Conservation (phyloP, 2,888 invertebrate genomes). For the Drosophila formosana region DNA sequence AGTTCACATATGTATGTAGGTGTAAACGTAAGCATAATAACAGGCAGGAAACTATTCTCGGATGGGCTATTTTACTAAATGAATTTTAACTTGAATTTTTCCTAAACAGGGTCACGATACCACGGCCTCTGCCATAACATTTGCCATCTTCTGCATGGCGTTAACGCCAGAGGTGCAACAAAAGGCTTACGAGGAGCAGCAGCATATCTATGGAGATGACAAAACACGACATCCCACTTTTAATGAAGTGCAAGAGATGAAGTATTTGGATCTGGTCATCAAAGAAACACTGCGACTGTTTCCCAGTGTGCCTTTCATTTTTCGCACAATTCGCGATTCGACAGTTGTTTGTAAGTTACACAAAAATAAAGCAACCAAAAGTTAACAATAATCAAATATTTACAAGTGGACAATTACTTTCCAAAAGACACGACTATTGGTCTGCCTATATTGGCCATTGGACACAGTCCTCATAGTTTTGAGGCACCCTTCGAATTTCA, state of each 20-base stretch:
- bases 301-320: slow-evolving; percentile 80
- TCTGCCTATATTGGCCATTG: slow-evolving; percentile 69
- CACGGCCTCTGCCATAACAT: slow-evolving; percentile 87
- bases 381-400: background rate
- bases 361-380: background rate
- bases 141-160: slow-evolving; percentile 86
- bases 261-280: slow-evolving; percentile 78
- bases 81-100: background rate
- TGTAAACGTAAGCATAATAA: no score
- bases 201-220: slow-evolving; percentile 84
- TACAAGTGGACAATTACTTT: slow-evolving; percentile 70
- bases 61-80: background rate
- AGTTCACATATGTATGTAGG: no score
- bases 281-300: slow-evolving; percentile 79
- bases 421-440: slow-evolving; percentile 70
- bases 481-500: slow-evolving; percentile 72
- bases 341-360: slow-evolving; percentile 68
- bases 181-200: slow-evolving; percentile 86
- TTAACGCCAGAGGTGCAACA: slow-evolving; percentile 86
- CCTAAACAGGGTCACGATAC: slow-evolving; percentile 87
- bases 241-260: slow-evolving; percentile 73
- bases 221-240: slow-evolving; percentile 63
- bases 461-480: slow-evolving; percentile 73
- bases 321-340: slow-evolving; percentile 56
- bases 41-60: no score